Evolutionary conservation across 2,888 invertebrate species (phyloP).

Genomic region (Dynastes tityus): DNA sequence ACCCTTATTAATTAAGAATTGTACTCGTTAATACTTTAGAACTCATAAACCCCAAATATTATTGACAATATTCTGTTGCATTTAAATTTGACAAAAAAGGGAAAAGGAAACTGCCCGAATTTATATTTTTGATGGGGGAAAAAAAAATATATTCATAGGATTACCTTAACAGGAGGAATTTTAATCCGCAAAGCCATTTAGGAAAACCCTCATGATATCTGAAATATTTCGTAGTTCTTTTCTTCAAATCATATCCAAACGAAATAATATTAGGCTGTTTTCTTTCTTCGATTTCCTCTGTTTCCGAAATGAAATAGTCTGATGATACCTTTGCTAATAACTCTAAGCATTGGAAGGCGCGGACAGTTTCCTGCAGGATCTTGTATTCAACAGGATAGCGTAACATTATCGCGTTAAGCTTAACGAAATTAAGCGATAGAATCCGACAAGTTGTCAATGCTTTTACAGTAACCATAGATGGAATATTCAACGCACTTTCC

Average conservation of each 20-base stretch:
- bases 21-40: no score
- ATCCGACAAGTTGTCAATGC: conserved; percentile 56
- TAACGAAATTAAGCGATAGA: conserved; percentile 46
- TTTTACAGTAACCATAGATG: conserved; percentile 54
- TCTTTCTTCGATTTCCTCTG: neutral
- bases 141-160: no score
- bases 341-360: neutral
- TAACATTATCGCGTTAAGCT: conserved; percentile 24
- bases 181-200: conserved; percentile 16
- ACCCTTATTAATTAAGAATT: no score
- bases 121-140: no score
- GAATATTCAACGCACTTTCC: conserved; percentile 55
- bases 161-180: conserved; percentile 53
- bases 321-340: no score
- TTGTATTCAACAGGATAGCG: conserved; percentile 22
- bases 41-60: no score
- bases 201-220: conserved; percentile 44
- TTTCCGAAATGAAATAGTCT: neutral
- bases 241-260: conserved; percentile 47
- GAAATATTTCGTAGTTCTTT: conserved; percentile 43
- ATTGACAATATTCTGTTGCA: no score
- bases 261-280: conserved; percentile 12
- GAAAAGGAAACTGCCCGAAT: no score
- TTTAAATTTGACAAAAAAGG: no score
- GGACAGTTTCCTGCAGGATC: neutral